A percentile compares a stretch with the other conserved stretches of the same genome.
phyloP scores from a whole-genome alignment of 2,113 vertebrate species.

The Strigops habroptila region DNA sequence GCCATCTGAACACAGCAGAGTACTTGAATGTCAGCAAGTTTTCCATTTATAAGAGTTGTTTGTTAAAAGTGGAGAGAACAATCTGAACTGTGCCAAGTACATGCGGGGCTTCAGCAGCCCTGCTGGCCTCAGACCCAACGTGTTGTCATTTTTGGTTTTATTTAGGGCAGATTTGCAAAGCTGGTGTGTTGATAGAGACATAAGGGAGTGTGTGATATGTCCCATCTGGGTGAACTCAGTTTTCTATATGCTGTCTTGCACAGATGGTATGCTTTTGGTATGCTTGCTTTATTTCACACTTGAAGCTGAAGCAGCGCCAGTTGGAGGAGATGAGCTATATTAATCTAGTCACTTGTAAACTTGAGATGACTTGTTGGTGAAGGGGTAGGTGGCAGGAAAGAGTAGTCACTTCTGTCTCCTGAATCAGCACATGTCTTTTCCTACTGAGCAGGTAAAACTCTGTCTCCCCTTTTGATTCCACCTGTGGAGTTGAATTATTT shows the following conservation, averaged over 20 bases:
- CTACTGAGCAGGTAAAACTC: neutral
- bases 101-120: neutral
- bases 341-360: neutral
- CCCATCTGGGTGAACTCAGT: neutral
- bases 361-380: neutral
- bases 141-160: conserved; percentile 21
- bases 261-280: neutral
- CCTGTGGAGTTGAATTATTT: neutral
- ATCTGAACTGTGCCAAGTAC: conserved; percentile 13
- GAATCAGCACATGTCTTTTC: neutral
- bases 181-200: conserved; percentile 21
- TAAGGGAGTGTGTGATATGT: neutral
- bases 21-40: neutral
- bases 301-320: neutral
- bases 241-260: neutral
- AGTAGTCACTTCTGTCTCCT: neutral
- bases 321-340: neutral
- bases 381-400: neutral
- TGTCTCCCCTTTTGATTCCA: neutral
- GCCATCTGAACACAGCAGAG: neutral
- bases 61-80: conserved; percentile 24
- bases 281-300: neutral
- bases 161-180: conserved; percentile 38
- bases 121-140: neutral
- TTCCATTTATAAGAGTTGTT: conserved; percentile 34